Evolutionary conservation across 2,113 vertebrate genomes (phyloP), one percentile per base, ranked within the genome.

Genomic region (Clarias magur): DNA sequence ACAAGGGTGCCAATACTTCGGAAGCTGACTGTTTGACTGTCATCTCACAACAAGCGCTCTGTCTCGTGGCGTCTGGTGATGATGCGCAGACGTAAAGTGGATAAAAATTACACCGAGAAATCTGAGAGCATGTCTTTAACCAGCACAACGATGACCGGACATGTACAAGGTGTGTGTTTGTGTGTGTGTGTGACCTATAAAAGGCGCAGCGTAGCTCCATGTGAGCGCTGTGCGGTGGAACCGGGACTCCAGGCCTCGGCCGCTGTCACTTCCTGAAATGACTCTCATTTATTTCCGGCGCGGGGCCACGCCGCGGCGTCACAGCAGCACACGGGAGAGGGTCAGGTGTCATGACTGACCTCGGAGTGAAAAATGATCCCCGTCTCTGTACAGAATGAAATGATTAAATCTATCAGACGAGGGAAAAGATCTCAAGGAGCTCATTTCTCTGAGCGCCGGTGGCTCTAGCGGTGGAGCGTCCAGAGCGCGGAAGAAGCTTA

Each of bases 281-380:
- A 87, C 78, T 72, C 86, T 80, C 86, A 88, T 88, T 86, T 62
- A 80, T 88, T 89, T 83, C 67, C 30, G 54, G n/a, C 3, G 3
- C 84, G n/a, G 70, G 82, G 57, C n/a, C 12, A 60, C 76, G 25
- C 16, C 42, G 27, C 72, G 68, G 65, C 80, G 67, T 89, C 56
- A 27, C 63, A 76, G 80, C 80, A 27, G 23, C 21, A 34, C 72
- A 85, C 34, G 38, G 21, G 75, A 70, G 63, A 76, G 83, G 85
- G 88, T 88, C 70, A 85, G 70, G 34, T 82, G 78, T 82, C 60
- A 76, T n/a, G 80, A 85, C 38, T 82, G 82, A 86, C 85, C 88
- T 89, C 80, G 85, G 87, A 53, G 60, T 85, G 86, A 88, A 78
- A 88, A 89, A 89, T n/a, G 34, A 85, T 83, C 13, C 83, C 67